phyloP scores from a whole-genome alignment of 2,888 invertebrate species.

The Campaea margaritaria region DNA sequence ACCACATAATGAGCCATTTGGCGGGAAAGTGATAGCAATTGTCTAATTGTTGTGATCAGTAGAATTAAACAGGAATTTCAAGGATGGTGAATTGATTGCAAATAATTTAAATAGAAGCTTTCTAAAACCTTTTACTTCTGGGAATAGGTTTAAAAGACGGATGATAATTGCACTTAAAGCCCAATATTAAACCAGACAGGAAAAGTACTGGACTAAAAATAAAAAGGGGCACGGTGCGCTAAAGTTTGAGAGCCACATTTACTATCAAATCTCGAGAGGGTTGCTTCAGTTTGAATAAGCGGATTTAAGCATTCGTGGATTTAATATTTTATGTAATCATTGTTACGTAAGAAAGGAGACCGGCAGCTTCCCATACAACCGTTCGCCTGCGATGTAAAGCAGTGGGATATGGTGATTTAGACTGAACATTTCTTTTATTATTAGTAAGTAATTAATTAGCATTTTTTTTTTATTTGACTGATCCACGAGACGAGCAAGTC shows the following conservation, averaged over 20 bases:
- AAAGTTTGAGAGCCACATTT: conserved; percentile 44
- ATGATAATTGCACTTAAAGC: no score
- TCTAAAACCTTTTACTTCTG: conserved; percentile 27
- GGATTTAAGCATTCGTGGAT: conserved; percentile 48
- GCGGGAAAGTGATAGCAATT: conserved; percentile 7
- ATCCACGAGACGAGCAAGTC: no score
- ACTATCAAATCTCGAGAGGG: conserved; percentile 45
- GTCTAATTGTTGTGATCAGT: conserved; percentile 24
- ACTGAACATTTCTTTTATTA: no score
- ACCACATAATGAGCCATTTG: conserved; percentile 12
- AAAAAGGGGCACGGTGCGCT: no score
- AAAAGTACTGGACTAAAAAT: no score
- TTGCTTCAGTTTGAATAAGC: conserved; percentile 46
- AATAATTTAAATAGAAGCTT: conserved; percentile 12
- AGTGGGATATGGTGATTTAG: no score
- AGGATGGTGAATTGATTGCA: conserved; percentile 8
- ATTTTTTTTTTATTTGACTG: no score
- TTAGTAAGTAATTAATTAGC: no score
- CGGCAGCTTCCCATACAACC: conserved; percentile 9
- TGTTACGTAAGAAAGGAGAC: conserved; percentile 38
- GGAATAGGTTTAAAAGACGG: background rate
- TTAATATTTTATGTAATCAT: conserved; percentile 46
- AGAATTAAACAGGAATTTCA: conserved; percentile 16
- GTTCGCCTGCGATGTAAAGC: no score
- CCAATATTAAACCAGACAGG: no score